These are phyloP conservation scores for Hycleus cichorii DNA, from an alignment of 1,140 invertebrate species.

Conservation along the genomic window DNA sequence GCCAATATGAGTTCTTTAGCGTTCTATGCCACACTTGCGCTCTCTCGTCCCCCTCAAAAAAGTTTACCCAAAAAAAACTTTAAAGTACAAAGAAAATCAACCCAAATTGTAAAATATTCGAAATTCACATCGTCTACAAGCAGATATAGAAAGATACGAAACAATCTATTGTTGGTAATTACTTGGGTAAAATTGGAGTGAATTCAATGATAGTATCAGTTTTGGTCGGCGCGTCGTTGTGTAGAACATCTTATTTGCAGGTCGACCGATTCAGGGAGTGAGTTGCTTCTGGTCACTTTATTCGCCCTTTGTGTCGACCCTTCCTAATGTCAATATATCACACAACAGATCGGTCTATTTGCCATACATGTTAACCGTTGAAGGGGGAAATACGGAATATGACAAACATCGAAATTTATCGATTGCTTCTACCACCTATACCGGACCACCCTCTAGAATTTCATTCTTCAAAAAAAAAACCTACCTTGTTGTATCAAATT, in stretches of 20 bases:
- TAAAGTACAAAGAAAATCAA: too few relatives aligned
- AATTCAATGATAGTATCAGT: background rate
- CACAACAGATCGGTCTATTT: constrained; percentile 24
- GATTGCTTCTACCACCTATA: background rate
- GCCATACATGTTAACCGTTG: constrained; percentile 11
- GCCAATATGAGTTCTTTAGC: constrained; percentile 39
- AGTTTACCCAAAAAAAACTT: background rate
- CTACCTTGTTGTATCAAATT: too few relatives aligned
- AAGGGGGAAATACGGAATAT: constrained; percentile 2
- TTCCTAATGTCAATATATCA: constrained; percentile 30
- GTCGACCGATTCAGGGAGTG: constrained; percentile 23
- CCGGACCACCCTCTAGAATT: too few relatives aligned
- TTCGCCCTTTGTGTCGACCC: constrained; percentile 26
- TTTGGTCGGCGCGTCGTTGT: constrained; percentile 14
- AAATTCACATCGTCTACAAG: too few relatives aligned
- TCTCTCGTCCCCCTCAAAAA: constrained; percentile 8
- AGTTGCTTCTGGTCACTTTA: constrained; percentile 30
- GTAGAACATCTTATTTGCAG: constrained; percentile 33
- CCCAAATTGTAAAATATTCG: too few relatives aligned
- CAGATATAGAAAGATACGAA: too few relatives aligned
- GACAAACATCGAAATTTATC: background rate
- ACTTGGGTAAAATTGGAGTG: background rate
- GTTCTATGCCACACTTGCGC: constrained; percentile 15
- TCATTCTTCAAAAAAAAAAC: too few relatives aligned
- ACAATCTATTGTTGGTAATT: too few relatives aligned